A percentile compares a stretch with the other conserved stretches of the same genome.
Evolutionary conservation across 2,888 invertebrate species (phyloP).

Genomic region (Sinhomidia bicolor): DNA sequence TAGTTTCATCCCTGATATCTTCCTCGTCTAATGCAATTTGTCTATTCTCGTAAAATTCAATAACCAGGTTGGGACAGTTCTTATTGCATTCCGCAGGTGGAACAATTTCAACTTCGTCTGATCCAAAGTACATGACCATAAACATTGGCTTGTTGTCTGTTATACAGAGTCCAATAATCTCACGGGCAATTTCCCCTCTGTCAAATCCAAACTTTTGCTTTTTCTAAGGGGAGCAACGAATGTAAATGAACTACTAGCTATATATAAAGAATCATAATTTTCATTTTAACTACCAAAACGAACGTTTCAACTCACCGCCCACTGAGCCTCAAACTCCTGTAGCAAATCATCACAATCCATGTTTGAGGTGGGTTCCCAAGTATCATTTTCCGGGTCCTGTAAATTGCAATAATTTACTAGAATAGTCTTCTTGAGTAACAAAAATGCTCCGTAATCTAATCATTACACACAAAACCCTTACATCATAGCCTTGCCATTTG

Average conservation of each 20-base stretch:
- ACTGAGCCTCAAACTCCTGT: conserved; percentile 55
- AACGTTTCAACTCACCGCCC: conserved; percentile 38
- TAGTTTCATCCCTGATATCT: not conserved
- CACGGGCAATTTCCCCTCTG: conserved; percentile 32
- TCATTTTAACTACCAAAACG: no score
- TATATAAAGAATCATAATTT: no score
- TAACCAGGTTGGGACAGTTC: conserved; percentile 34
- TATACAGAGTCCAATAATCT: conserved; percentile 28
- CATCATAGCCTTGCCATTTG: conserved; percentile 62
- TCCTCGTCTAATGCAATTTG: conserved; percentile 34
- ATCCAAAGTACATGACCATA: conserved; percentile 46
- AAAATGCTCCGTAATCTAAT: no score
- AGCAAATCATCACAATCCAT: conserved; percentile 62
- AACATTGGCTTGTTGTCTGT: conserved; percentile 31
- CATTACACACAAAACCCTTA: no score
- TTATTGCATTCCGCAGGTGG: not conserved
- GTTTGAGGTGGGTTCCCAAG: conserved; percentile 60
- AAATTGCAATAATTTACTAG: no score
- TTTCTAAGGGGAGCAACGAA: not conserved
- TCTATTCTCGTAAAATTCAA: conserved; percentile 59
- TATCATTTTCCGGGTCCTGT: no score
- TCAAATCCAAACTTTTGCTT: conserved; percentile 44
- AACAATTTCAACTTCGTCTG: conserved; percentile 55
- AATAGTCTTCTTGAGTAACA: no score
- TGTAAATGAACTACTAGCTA: no score